These are phyloP conservation scores for Ctenochaetus hawaiiensis DNA, from an alignment of 2,797 vertebrate species.

Conservation along the genomic window DNA sequence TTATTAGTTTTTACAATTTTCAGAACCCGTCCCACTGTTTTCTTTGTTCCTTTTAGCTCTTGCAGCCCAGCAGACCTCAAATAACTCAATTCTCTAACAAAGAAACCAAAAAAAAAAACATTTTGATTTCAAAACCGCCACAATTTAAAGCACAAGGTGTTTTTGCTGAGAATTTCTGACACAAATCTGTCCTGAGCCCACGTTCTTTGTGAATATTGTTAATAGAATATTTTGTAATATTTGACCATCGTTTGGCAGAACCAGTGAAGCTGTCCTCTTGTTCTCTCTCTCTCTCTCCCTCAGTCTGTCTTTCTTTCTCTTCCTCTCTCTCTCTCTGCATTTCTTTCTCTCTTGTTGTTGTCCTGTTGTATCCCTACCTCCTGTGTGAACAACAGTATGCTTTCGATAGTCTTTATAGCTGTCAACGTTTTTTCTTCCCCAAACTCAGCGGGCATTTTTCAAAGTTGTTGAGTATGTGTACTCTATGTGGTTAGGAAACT, in stretches of 20 bases:
- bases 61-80: conserved; percentile 57
- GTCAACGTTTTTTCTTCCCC: conserved; percentile 77
- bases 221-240: conserved; percentile 91
- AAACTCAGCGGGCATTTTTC: conserved; percentile 81
- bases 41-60: conserved; percentile 39
- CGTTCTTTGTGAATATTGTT: conserved; percentile 88
- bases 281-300: conserved; percentile 63
- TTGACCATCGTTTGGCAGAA: conserved; percentile 88
- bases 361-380: conserved; percentile 79
- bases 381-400: conserved; percentile 84
- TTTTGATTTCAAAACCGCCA: conserved; percentile 59
- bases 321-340: conserved; percentile 33
- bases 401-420: conserved; percentile 85
- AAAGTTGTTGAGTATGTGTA: conserved; percentile 82
- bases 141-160: conserved; percentile 84
- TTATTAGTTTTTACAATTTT: conserved; percentile 46
- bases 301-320: conserved; percentile 46
- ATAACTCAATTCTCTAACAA: conserved; percentile 47
- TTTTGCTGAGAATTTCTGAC: conserved; percentile 83
- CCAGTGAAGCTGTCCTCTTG: conserved; percentile 84
- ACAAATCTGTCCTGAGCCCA: conserved; percentile 78
- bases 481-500: conserved; percentile 83
- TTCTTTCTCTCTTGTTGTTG: conserved; percentile 71
- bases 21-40: conserved; percentile 2
- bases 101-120: conserved; percentile 51